phyloP scores from a whole-genome alignment of 2,113 vertebrate genomes.

The Neopipo cinnamomea region DNA sequence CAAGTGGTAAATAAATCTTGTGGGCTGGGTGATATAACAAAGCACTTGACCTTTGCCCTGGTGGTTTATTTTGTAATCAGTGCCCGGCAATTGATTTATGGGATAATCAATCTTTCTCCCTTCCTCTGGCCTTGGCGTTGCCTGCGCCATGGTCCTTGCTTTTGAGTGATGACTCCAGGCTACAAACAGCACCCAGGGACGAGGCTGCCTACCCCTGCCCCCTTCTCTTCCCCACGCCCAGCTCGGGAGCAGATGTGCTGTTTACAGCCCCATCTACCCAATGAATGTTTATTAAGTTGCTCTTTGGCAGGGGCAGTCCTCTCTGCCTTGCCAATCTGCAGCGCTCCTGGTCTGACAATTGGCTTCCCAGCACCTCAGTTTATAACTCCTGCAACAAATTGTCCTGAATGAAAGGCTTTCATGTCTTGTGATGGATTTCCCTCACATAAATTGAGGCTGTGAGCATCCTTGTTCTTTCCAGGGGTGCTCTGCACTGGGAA shows the following conservation, averaged over 20 bases:
- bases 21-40: slow-evolving; percentile 51
- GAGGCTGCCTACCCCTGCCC: neutral
- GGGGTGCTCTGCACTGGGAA: neutral
- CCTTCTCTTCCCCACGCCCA: neutral
- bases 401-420: slow-evolving; percentile 6
- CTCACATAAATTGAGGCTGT: slow-evolving; percentile 9
- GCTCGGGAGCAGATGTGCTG: fast-evolving
- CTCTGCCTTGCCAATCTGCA: neutral
- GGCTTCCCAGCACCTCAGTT: neutral
- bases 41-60: slow-evolving; percentile 57
- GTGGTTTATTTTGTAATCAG: slow-evolving; percentile 45
- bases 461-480: neutral
- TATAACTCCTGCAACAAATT: slow-evolving; percentile 44
- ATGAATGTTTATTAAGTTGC: neutral
- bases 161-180: slow-evolving; percentile 37
- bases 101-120: slow-evolving; percentile 22
- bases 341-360: neutral
- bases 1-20: slow-evolving; percentile 44
- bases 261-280: neutral
- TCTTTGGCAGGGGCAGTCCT: neutral
- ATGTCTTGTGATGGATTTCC: slow-evolving; percentile 36
- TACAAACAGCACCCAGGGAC: neutral
- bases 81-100: slow-evolving; percentile 12
- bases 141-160: slow-evolving; percentile 10
- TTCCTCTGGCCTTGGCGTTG: neutral